Evolutionary conservation across 2,888 invertebrate genomes (phyloP).

Genomic region (Camponotus fellah): DNA sequence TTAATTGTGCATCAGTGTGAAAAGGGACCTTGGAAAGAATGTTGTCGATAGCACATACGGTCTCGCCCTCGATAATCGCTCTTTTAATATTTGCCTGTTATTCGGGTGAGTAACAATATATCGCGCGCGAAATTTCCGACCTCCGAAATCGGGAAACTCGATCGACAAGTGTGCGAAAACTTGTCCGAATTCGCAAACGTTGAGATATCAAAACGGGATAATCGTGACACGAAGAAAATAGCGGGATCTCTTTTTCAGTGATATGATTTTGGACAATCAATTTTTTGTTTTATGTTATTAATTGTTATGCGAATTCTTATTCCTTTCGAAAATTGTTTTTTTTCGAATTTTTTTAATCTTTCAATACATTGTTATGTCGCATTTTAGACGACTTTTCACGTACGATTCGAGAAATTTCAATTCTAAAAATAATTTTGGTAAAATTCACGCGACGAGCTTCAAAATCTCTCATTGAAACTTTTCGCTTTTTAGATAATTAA

Average conservation of each 20-base stretch:
- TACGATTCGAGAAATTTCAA: background rate
- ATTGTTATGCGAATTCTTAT: background rate
- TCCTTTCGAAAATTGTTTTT: background rate
- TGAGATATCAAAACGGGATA: background rate
- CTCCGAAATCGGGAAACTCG: background rate
- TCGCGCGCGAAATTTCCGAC: background rate
- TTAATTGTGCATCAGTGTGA: slow-evolving; percentile 74
- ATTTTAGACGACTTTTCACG: background rate
- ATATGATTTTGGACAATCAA: background rate
- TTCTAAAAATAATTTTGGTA: background rate
- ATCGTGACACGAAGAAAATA: background rate
- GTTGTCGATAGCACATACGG: slow-evolving; percentile 54
- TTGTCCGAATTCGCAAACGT: background rate
- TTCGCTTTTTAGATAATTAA: background rate
- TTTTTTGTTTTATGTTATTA: background rate
- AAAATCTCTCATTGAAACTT: background rate
- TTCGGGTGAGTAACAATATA: slow-evolving; percentile 26
- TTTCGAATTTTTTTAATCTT: background rate
- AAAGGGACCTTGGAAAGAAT: slow-evolving; percentile 67
- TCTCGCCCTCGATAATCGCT: slow-evolving; percentile 43
- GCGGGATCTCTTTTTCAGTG: background rate
- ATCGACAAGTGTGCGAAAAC: background rate
- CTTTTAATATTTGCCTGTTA: slow-evolving; percentile 35
- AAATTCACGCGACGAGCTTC: background rate
- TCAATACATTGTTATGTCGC: background rate